Conservation (phyloP, 2,888 invertebrate species). For the Crepidodera aurea region DNA sequence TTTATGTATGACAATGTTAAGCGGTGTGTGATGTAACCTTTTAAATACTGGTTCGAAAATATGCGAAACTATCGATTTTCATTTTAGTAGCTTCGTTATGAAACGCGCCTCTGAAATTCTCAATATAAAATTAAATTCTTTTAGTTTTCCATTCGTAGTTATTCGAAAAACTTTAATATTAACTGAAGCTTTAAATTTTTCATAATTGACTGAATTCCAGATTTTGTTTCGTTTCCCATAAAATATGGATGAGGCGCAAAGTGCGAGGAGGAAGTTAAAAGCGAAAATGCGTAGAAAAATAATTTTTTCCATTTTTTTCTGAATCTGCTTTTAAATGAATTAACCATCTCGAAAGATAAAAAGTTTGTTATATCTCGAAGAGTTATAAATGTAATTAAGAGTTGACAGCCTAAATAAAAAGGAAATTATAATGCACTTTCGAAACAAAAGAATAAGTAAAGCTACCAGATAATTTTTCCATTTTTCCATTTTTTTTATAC, state of each 20-base stretch:
- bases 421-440: constrained; percentile 8
- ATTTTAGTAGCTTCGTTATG: background rate
- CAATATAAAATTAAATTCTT: background rate
- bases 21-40: no score
- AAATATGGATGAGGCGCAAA: constrained; percentile 13
- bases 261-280: constrained; percentile 9
- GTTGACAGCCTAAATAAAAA: constrained; percentile 3
- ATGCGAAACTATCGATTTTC: background rate
- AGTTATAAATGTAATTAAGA: constrained; percentile 8
- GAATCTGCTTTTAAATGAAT: constrained; percentile 6
- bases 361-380: constrained; percentile 4
- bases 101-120: background rate
- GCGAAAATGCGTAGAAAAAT: background rate
- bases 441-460: background rate
- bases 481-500: no score
- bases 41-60: background rate
- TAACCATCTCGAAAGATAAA: constrained; percentile 7
- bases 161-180: background rate
- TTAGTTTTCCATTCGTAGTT: background rate
- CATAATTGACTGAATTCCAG: constrained; percentile 10
- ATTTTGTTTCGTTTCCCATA: constrained; percentile 7
- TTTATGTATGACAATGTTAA: background rate
- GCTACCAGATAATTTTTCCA: background rate
- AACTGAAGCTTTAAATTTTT: constrained; percentile 7
- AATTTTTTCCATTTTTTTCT: constrained; percentile 11